phyloP scores from a whole-genome alignment of 2,113 vertebrate species.

The Hystrix cristata region DNA sequence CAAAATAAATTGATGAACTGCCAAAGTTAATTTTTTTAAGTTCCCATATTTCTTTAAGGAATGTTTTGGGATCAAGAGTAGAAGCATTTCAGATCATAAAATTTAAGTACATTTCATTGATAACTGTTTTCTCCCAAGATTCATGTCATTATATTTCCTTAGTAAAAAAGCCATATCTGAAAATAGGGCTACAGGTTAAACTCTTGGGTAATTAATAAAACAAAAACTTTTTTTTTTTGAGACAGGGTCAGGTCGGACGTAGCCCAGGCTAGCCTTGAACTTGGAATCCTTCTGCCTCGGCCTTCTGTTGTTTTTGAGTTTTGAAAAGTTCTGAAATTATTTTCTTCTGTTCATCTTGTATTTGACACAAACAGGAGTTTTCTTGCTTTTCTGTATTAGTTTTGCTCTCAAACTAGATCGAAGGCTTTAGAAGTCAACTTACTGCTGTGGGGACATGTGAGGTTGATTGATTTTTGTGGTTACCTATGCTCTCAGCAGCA shows the following conservation, averaged over 20 bases:
- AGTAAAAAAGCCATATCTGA: constrained; percentile 50
- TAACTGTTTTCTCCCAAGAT: constrained; percentile 66
- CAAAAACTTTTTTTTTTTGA: background rate
- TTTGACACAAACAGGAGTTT: constrained; percentile 86
- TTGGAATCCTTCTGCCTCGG: background rate
- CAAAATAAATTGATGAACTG: constrained; percentile 1
- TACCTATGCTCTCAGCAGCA: constrained; percentile 63
- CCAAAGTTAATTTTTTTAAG: background rate
- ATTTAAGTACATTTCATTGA: background rate
- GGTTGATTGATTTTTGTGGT: constrained; percentile 85
- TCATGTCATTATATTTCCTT: constrained; percentile 60
- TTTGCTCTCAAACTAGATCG: constrained; percentile 90
- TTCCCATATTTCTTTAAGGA: constrained; percentile 2
- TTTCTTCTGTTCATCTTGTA: constrained; percentile 87
- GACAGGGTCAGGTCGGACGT: background rate
- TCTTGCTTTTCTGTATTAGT: constrained; percentile 91
- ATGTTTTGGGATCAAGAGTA: background rate
- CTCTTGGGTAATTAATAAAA: constrained; percentile 46
- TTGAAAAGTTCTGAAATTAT: constrained; percentile 85
- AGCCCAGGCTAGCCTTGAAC: background rate
- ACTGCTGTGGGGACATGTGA: constrained; percentile 87
- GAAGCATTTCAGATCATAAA: constrained; percentile 55
- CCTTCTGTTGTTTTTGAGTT: constrained; percentile 41
- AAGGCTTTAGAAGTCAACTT: constrained; percentile 89
- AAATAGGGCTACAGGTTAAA: constrained; percentile 69